Percentiles rank a stretch among this genome's conserved stretches.
phyloP scores from a whole-genome alignment of 1,140 invertebrate genomes.

The Drosophila lowei region DNA sequence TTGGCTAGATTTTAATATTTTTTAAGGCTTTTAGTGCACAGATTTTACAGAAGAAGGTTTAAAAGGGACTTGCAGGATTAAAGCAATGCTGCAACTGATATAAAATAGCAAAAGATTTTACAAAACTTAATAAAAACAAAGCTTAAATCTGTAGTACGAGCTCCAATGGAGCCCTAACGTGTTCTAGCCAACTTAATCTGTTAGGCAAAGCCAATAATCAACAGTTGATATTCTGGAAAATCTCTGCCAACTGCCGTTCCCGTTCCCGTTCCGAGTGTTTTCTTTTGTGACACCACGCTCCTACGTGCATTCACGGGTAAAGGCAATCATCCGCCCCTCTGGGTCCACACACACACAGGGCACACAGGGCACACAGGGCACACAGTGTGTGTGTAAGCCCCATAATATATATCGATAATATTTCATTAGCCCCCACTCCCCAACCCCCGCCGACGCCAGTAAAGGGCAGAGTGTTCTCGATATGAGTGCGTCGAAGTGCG shows the following conservation, averaged over 20 bases:
- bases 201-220: slow-evolving; percentile 42
- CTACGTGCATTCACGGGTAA: slow-evolving; percentile 13
- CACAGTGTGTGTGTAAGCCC: slow-evolving; percentile 56
- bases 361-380: too few species aligned
- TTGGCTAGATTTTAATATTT: too few species aligned
- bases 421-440: slow-evolving; percentile 59
- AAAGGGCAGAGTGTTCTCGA: too few species aligned
- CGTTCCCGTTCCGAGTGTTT: slow-evolving; percentile 26
- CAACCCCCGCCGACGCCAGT: neutral
- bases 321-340: slow-evolving; percentile 17
- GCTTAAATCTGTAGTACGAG: neutral
- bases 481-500: slow-evolving; percentile 59
- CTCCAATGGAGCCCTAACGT: neutral
- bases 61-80: too few species aligned
- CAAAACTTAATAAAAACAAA: too few species aligned
- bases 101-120: too few species aligned
- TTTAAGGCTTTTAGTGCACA: too few species aligned
- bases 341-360: slow-evolving; percentile 29
- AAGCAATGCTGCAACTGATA: too few species aligned
- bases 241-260: slow-evolving; percentile 8
- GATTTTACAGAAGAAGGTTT: too few species aligned
- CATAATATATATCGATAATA: slow-evolving; percentile 79
- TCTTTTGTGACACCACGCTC: slow-evolving; percentile 9
- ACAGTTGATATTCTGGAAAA: slow-evolving; percentile 36
- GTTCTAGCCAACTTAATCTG: slow-evolving; percentile 23